These are phyloP conservation scores for Selenia dentaria DNA, from an alignment of 2,888 invertebrate genomes.

Conservation along the genomic window DNA sequence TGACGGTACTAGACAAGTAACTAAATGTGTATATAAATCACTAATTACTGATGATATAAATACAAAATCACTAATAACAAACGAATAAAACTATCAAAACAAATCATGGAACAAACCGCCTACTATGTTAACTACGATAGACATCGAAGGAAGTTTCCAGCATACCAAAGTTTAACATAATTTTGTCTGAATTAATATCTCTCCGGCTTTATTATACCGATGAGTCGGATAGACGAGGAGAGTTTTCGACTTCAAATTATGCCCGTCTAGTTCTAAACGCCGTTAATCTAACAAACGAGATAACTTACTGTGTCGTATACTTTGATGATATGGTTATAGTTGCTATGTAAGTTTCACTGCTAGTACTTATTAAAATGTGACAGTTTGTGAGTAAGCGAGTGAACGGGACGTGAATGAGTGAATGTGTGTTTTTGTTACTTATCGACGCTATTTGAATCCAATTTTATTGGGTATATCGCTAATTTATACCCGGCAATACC, in stretches of 20 bases:
- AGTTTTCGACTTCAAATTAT: constrained; percentile 27
- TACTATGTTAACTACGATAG: constrained; percentile 22
- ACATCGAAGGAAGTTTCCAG: constrained; percentile 27
- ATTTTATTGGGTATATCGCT: no score
- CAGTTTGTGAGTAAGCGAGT: no score
- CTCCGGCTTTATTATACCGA: constrained; percentile 29
- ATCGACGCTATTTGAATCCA: no score
- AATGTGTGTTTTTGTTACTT: no score
- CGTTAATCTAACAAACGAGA: constrained; percentile 20
- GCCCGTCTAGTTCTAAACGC: constrained; percentile 16
- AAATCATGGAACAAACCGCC: constrained; percentile 1
- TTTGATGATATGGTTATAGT: constrained; percentile 19
- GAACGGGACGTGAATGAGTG: no score
- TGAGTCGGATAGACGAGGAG: constrained; percentile 24
- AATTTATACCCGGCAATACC: no score
- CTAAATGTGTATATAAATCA: no score
- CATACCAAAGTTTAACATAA: constrained; percentile 30
- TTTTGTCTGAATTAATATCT: constrained; percentile 37
- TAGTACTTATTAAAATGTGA: no score
- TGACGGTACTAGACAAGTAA: no score
- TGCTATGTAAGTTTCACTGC: neutral
- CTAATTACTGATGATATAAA: no score
- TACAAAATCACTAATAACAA: no score
- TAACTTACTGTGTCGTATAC: constrained; percentile 17
- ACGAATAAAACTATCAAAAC: no score